These are phyloP conservation scores for Alitta virens DNA, from an alignment of 2,888 invertebrate species.

Conservation along the genomic window DNA sequence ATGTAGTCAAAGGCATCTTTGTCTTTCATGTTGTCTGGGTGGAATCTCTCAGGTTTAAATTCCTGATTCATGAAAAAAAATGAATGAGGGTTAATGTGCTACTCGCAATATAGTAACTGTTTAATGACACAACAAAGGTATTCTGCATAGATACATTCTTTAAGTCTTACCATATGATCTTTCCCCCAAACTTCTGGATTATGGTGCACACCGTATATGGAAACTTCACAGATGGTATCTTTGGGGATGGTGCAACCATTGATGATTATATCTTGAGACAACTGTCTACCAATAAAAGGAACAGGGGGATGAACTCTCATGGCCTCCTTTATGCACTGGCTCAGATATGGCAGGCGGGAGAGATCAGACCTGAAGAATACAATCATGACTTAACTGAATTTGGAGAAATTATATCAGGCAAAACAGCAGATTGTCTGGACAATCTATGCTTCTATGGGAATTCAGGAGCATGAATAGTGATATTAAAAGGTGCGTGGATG, in stretches of 20 bases:
- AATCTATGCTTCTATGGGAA: too few relatives aligned
- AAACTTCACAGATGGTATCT: constrained; percentile 33
- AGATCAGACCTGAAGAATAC: constrained; percentile 40
- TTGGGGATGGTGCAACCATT: constrained; percentile 37
- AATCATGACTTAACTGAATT: too few relatives aligned
- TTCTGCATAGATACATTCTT: too few relatives aligned
- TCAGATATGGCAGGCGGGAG: constrained; percentile 37
- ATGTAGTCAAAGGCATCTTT: constrained; percentile 36
- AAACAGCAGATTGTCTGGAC: too few relatives aligned
- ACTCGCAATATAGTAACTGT: too few relatives aligned
- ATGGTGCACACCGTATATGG: constrained; percentile 41
- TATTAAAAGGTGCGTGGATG: too few relatives aligned
- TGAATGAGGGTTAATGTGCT: neutral
- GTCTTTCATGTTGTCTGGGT: constrained; percentile 32
- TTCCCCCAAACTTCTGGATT: constrained; percentile 38
- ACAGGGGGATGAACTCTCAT: constrained; percentile 42
- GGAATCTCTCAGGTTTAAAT: constrained; percentile 37
- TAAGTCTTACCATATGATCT: constrained; percentile 25
- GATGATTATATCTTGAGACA: constrained; percentile 34
- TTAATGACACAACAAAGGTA: too few relatives aligned
- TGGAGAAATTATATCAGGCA: too few relatives aligned
- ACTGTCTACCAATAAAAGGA: constrained; percentile 38
- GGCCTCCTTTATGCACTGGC: constrained; percentile 46
- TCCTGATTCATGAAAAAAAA: constrained; percentile 12
- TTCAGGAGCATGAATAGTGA: too few relatives aligned